These are phyloP conservation scores for Tragelaphus imberbis DNA, from an alignment of 2,113 vertebrate genomes.

Conservation along the genomic window DNA sequence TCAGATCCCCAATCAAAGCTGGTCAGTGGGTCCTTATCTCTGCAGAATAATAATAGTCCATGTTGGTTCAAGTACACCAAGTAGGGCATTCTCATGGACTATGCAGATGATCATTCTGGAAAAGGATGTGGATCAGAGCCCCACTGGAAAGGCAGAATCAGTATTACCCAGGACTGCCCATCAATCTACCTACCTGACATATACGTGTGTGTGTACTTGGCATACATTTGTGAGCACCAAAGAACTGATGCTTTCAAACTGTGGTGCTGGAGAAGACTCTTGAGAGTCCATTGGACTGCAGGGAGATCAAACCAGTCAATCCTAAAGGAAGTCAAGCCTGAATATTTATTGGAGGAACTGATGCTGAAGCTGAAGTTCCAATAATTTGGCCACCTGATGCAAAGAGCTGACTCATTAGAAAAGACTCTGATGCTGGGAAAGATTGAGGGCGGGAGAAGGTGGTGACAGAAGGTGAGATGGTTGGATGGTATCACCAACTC, in stretches of 20 bases:
- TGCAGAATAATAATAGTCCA: background rate
- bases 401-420: background rate
- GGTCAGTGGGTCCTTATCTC: background rate
- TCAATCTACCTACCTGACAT: background rate
- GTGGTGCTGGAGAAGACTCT: background rate
- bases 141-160: background rate
- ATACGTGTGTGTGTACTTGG: fast-evolving
- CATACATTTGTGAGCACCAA: background rate
- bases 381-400: background rate
- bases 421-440: background rate
- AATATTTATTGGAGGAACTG: background rate
- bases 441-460: background rate
- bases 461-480: background rate
- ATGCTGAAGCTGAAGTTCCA: background rate
- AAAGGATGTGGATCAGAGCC: background rate
- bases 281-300: background rate
- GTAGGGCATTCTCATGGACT: background rate
- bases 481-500: background rate
- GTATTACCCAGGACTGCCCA: background rate
- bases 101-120: background rate
- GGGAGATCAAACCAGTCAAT: background rate
- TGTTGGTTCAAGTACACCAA: background rate
- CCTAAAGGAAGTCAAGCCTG: background rate
- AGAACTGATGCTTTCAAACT: background rate
- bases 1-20: background rate